phyloP scores from a whole-genome alignment of 2,113 vertebrate genomes.

The Ariopsis seemanni region DNA sequence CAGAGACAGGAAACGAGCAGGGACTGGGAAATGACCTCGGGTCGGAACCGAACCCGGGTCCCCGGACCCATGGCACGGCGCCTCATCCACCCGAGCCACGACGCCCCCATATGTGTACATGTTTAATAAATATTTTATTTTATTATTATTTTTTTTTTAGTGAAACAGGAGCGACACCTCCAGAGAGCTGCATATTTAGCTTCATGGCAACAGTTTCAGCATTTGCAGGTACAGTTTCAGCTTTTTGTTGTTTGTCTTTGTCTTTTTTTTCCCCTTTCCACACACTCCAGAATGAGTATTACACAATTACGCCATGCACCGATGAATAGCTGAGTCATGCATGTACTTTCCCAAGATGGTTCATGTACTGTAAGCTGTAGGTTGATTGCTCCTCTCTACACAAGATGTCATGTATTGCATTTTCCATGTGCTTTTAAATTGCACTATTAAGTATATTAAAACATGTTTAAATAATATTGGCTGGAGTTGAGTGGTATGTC shows the following conservation, averaged over 20 bases:
- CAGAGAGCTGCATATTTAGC: conserved; percentile 92
- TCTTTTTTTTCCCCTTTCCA: background rate
- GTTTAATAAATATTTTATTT: too few species aligned
- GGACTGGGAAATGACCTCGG: too few species aligned
- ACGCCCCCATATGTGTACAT: background rate
- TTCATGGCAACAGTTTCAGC: conserved; percentile 91
- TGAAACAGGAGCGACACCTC: conserved; percentile 84
- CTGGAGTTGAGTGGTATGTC: too few species aligned
- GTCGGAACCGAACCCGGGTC: too few species aligned
- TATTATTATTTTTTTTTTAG: conserved; percentile 63
- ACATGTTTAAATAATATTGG: too few species aligned
- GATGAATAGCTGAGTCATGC: background rate
- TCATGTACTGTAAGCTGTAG: background rate
- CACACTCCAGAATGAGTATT: background rate
- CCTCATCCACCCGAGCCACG: too few species aligned
- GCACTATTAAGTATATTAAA: too few species aligned
- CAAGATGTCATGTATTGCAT: background rate
- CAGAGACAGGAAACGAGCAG: too few species aligned
- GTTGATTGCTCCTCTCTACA: background rate
- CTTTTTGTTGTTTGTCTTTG: background rate
- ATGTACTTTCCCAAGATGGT: background rate
- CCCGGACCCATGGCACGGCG: too few species aligned
- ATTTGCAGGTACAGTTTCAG: conserved; percentile 79
- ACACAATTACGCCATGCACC: background rate
- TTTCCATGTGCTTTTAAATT: background rate